A percentile compares a stretch with the other conserved stretches of the same genome.
These are phyloP conservation scores for Aldabrachelys gigantea DNA, from an alignment of 2,113 vertebrate genomes.

Conservation along the genomic window DNA sequence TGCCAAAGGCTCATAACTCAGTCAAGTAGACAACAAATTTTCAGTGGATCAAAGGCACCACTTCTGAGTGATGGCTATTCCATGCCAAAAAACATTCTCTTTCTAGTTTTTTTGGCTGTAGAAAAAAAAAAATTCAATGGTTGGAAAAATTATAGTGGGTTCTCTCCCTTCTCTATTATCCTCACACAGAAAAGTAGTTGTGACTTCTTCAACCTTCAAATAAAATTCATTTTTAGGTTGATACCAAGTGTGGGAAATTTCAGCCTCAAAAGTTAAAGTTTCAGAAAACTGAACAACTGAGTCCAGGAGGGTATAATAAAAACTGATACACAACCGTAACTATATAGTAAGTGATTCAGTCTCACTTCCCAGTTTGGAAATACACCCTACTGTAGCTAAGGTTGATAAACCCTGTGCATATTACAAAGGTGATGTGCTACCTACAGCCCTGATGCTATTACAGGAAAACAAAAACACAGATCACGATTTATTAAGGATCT, in stretches of 20 bases:
- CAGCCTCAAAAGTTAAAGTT: not conserved
- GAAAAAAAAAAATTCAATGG: not conserved
- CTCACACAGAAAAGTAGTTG: not conserved
- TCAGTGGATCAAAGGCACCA: not conserved
- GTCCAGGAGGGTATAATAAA: not conserved
- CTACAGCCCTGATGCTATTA: not conserved
- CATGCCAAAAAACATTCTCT: not conserved
- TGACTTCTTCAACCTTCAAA: not conserved
- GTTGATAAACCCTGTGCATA: constrained; percentile 10
- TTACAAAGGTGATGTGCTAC: constrained; percentile 12
- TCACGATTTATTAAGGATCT: too few relatives aligned
- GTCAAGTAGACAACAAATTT: not conserved
- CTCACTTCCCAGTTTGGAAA: constrained; percentile 20
- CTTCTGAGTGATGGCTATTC: not conserved
- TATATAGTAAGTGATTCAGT: not conserved
- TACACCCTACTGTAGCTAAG: not conserved
- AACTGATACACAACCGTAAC: not conserved
- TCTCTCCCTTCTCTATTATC: not conserved
- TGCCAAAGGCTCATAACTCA: not conserved
- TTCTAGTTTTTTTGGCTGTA: not conserved
- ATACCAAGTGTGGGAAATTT: not conserved
- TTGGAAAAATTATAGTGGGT: not conserved
- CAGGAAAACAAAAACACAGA: not conserved
- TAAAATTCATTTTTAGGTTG: not conserved
- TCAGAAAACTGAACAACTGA: not conserved